Conservation (phyloP, 1,140 invertebrate species). For the Dinoponera quadriceps region DNA sequence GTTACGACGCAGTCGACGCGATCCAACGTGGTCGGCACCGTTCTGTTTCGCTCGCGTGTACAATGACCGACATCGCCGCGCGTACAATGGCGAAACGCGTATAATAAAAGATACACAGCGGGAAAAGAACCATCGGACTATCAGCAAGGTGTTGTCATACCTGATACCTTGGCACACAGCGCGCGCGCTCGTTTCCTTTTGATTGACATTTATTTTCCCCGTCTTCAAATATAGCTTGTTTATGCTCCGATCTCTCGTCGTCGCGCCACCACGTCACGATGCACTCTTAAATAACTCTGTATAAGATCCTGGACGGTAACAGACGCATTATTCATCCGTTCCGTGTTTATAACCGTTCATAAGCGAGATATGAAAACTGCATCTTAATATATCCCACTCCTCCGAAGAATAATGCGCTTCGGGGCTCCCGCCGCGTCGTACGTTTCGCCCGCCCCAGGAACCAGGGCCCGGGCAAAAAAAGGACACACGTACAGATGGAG, state of each 20-base stretch:
- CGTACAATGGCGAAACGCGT: constrained; percentile 35
- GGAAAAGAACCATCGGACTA: constrained; percentile 10
- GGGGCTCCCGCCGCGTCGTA: constrained; percentile 26
- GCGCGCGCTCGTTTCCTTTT: background rate
- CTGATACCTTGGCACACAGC: constrained; percentile 12
- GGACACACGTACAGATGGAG: background rate
- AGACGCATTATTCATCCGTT: constrained; percentile 51
- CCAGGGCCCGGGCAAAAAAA: background rate
- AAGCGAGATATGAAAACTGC: constrained; percentile 56
- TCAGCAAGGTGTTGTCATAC: background rate
- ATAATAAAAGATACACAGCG: constrained; percentile 21
- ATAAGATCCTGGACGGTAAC: constrained; percentile 27
- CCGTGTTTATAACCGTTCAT: constrained; percentile 53
- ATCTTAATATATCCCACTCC: constrained; percentile 48
- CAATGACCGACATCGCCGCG: constrained; percentile 47
- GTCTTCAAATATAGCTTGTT: constrained; percentile 2
- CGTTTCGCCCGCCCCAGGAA: constrained; percentile 25
- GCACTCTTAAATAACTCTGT: constrained; percentile 16
- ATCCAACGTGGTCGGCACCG: constrained; percentile 30
- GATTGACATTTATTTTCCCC: constrained; percentile 3
- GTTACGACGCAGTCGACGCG: constrained; percentile 24
- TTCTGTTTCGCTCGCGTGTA: background rate
- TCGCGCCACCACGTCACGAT: background rate
- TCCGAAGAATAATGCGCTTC: constrained; percentile 53
- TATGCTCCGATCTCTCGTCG: constrained; percentile 16